These are phyloP conservation scores for Pristionchus pacificus DNA, from an alignment of 1,140 invertebrate genomes.

Conservation along the genomic window DNA sequence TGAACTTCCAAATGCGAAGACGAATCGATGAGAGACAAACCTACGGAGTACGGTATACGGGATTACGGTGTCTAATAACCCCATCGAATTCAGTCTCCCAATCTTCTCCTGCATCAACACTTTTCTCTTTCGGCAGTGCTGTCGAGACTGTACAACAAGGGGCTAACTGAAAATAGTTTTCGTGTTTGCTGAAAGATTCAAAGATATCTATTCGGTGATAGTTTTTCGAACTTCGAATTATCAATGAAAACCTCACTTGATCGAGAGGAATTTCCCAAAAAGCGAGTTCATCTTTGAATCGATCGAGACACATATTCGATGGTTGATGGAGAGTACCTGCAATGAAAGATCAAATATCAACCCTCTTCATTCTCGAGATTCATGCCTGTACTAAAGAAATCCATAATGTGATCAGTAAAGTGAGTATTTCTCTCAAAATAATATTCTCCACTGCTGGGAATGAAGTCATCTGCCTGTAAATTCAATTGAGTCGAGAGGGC, in stretches of 20 bases:
- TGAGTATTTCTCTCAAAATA: conserved; percentile 49
- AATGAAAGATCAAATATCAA: conserved; percentile 13
- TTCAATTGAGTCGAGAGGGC: neutral
- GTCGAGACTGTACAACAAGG: conserved; percentile 37
- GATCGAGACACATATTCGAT: conserved; percentile 59
- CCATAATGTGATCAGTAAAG: conserved; percentile 49
- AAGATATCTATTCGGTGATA: neutral
- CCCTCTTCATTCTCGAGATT: conserved; percentile 7
- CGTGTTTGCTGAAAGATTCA: neutral
- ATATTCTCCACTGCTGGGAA: conserved; percentile 44
- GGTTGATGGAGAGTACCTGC: conserved; percentile 61
- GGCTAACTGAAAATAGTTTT: conserved; percentile 38
- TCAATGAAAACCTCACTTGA: neutral
- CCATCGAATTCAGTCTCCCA: conserved; percentile 42
- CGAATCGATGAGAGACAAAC: conserved; percentile 39
- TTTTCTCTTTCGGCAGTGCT: conserved; percentile 12
- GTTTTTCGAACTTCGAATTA: conserved; percentile 1
- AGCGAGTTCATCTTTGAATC: conserved; percentile 60
- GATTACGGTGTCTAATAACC: conserved; percentile 14
- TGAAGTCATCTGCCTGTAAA: conserved; percentile 37
- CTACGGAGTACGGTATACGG: conserved; percentile 19
- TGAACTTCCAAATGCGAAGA: conserved; percentile 44
- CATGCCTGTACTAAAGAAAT: conserved; percentile 51
- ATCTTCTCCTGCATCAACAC: conserved; percentile 27
- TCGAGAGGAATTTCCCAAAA: conserved; percentile 58